Evolutionary conservation across 2,888 invertebrate genomes (phyloP).

Genomic region (Trachelus iudaicus): DNA sequence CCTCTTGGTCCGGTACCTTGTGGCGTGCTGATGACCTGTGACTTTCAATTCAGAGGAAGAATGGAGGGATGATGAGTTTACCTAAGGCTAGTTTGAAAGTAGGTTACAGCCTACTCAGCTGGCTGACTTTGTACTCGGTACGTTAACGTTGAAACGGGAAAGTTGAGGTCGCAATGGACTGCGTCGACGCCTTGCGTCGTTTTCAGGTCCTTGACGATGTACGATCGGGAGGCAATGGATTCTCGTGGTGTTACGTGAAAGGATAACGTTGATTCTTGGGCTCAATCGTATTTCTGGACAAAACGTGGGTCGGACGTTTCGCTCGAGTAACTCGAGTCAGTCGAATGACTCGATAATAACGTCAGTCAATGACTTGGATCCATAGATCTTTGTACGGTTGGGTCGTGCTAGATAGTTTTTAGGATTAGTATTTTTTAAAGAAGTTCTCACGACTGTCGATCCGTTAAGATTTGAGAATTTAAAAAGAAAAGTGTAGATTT

Average conservation of each 20-base stretch:
- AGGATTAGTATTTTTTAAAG: neutral
- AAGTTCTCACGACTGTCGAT: neutral
- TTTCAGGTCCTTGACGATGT: neutral
- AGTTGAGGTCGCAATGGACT: neutral
- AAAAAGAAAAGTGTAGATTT: too few species aligned
- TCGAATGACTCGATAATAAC: neutral
- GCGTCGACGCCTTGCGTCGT: neutral
- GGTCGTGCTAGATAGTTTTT: neutral
- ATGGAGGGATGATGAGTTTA: slow-evolving; percentile 1
- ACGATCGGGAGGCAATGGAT: neutral
- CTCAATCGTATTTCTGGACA: neutral
- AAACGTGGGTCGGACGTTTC: too few species aligned
- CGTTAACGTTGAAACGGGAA: neutral
- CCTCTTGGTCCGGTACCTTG: neutral
- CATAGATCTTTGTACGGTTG: neutral
- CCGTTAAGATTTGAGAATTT: neutral
- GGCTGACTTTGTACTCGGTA: neutral
- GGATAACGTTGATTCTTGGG: neutral
- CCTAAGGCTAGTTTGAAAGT: neutral
- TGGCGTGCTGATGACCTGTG: neutral
- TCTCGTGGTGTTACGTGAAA: neutral
- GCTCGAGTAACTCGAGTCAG: neutral
- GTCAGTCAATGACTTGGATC: neutral
- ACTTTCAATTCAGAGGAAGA: neutral
- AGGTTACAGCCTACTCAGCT: neutral